Percentiles rank a stretch among this genome's conserved stretches.
Conservation (phyloP, 2,888 invertebrate genomes). For the Criorhina ranunculi region DNA sequence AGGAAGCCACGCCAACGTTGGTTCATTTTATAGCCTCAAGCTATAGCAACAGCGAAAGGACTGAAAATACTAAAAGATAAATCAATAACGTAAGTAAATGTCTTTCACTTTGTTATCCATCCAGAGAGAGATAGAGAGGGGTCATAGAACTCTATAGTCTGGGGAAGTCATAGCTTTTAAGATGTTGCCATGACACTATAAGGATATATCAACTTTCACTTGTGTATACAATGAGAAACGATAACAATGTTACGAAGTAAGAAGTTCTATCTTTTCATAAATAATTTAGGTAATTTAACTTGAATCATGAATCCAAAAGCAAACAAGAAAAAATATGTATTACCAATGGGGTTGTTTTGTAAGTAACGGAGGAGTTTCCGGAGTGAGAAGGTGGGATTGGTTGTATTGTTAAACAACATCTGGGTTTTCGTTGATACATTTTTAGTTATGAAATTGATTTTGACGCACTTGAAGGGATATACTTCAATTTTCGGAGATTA, state of each 20-base stretch:
- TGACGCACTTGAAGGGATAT: too few relatives aligned
- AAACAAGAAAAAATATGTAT: slow-evolving; percentile 18
- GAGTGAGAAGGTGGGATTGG: not conserved
- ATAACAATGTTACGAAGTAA: slow-evolving; percentile 44
- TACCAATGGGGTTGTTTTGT: slow-evolving; percentile 12
- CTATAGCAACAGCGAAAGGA: slow-evolving; percentile 12
- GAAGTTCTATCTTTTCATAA: slow-evolving; percentile 44
- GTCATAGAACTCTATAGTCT: slow-evolving; percentile 30
- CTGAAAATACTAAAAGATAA: slow-evolving; percentile 48
- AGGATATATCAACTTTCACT: slow-evolving; percentile 39
- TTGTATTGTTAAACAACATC: not conserved
- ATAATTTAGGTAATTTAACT: slow-evolving; percentile 39
- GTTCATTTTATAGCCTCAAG: slow-evolving; percentile 49
- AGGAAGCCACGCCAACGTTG: slow-evolving; percentile 29
- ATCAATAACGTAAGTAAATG: slow-evolving; percentile 69
- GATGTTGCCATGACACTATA: slow-evolving; percentile 28
- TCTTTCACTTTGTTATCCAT: slow-evolving; percentile 56
- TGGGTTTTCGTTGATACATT: not conserved
- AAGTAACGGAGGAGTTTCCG: not conserved
- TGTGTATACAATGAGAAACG: slow-evolving; percentile 14
- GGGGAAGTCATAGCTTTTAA: slow-evolving; percentile 21
- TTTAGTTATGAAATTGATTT: too few relatives aligned
- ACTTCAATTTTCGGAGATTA: too few relatives aligned
- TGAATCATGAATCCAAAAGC: slow-evolving; percentile 10
- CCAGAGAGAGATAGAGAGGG: slow-evolving; percentile 12